Base-by-base conservation (phyloP, 2,113 vertebrate genomes). In the Mormoops blainvillei region DNA sequence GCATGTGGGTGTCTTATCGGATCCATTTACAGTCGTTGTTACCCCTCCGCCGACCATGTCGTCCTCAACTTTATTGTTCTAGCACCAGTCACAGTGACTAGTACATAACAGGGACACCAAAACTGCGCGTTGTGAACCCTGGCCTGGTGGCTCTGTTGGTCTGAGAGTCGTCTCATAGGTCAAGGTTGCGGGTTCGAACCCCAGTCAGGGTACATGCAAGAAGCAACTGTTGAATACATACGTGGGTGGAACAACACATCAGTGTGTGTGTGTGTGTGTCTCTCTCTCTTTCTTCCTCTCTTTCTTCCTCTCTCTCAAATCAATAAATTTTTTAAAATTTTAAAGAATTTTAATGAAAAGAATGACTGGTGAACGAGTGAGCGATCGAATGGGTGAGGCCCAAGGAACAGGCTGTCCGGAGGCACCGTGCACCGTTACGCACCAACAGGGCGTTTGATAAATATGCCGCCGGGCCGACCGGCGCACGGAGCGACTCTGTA, bases 371-470 rank as follows among this genome's bases (percentile, higher is more conserved):
- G 67, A 93, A 19, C n/a, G 41, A 63, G 38, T 74, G 65, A 86
- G 52, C 5, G 68, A 84, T 24, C 13, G 74, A 92, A 48, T 48
- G 70, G 70, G 58, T 18, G 31, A 19, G 76, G n/a, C 41, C n/a
- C 87, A 54, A 70, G 78, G 48, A 86, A 36, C 63, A 22, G 36
- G 43, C 58, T 22, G 28, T 52, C 56, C 41, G 43, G 61, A 89
- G 78, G 65, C n/a, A 58, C 31, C 67, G 61, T 12, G 63, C 41
- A 52, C 56, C 7, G 9, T 48, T 63, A n/a, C 28, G 36, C 38
- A 52, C 84, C 95, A 68, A 92, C 56, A 1, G 50, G 83, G 91
- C 95, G 48, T 48, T 93, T 94, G 94, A 97, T 91, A 93, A 97
- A 96, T 95, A 89, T 11, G 31, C 95, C 52, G 2, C 28, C 24